Conservation (phyloP, 92 coral and sea anemone species). For the Porites evermanni region DNA sequence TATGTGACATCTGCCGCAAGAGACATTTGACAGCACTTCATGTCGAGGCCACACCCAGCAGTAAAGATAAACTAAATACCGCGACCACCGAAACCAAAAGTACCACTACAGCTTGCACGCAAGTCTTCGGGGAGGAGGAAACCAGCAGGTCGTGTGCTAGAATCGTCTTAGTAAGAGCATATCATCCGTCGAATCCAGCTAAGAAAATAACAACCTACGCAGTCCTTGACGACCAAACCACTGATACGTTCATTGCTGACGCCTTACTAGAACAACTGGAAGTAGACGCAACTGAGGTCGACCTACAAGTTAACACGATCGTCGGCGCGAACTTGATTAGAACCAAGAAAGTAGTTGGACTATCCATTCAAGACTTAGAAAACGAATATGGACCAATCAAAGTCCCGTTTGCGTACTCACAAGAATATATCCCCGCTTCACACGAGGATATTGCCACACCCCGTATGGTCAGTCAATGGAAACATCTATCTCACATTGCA, state of each 20-base stretch:
- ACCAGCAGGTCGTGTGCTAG: conserved; percentile 23
- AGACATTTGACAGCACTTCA: conserved; percentile 49
- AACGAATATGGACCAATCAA: conserved; percentile 36
- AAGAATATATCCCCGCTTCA: conserved; percentile 27
- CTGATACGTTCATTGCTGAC: conserved; percentile 56
- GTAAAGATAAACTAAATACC: not conserved
- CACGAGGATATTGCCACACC: conserved; percentile 68
- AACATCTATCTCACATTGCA: not conserved
- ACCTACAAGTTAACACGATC: conserved; percentile 49
- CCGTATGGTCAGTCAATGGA: conserved; percentile 45
- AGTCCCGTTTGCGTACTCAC: conserved; percentile 45
- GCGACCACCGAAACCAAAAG: conserved; percentile 3
- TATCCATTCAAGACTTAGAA: conserved; percentile 30
- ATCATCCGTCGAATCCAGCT: conserved; percentile 20
- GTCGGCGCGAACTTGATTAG: conserved; percentile 38
- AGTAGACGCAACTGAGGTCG: conserved; percentile 49
- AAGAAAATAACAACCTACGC: conserved; percentile 28
- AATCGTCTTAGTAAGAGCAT: not conserved
- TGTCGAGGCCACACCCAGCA: not conserved
- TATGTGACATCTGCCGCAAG: conserved; percentile 49
- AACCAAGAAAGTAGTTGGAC: conserved; percentile 36
- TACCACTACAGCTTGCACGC: conserved; percentile 63
- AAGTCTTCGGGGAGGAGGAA: conserved; percentile 72
- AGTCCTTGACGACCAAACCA: conserved; percentile 42
- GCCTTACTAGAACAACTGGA: conserved; percentile 46